phyloP scores from a whole-genome alignment of 2,888 invertebrate genomes.

The Brachylomia viminalis region DNA sequence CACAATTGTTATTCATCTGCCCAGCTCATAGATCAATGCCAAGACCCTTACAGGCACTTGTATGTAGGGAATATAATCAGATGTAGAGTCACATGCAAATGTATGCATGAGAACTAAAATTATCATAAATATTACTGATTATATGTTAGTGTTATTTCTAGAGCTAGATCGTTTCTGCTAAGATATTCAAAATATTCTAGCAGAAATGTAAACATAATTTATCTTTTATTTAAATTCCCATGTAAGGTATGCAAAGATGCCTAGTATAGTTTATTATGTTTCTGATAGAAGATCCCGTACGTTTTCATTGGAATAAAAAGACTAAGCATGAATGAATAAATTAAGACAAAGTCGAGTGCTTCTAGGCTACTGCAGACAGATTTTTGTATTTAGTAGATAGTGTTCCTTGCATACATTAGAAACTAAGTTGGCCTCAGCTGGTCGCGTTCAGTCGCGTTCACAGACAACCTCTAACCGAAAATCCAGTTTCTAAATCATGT shows the following conservation, averaged over 20 bases:
- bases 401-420: neutral
- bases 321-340: neutral
- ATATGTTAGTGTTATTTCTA: conserved; percentile 25
- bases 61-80: conserved; percentile 20
- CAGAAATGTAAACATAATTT: conserved; percentile 25
- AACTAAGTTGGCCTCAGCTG: neutral
- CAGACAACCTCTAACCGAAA: conserved; percentile 2
- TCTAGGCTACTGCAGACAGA: neutral
- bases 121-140: conserved; percentile 27
- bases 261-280: neutral
- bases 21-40: neutral
- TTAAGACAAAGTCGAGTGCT: neutral
- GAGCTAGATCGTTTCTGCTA: conserved; percentile 21
- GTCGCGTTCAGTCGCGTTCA: conserved; percentile 6
- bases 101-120: conserved; percentile 39
- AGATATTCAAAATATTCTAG: conserved; percentile 26
- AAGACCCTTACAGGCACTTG: neutral
- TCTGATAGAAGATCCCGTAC: neutral
- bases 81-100: conserved; percentile 35
- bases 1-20: neutral
- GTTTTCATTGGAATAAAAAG: neutral
- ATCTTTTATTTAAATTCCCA: conserved; percentile 11
- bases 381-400: neutral
- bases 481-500: conserved; percentile 45
- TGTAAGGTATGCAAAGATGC: neutral